Percentiles rank a stretch among this genome's conserved stretches.
These are phyloP conservation scores for Heliopora coerulea DNA, from an alignment of 92 coral and sea anemone species.

Conservation along the genomic window DNA sequence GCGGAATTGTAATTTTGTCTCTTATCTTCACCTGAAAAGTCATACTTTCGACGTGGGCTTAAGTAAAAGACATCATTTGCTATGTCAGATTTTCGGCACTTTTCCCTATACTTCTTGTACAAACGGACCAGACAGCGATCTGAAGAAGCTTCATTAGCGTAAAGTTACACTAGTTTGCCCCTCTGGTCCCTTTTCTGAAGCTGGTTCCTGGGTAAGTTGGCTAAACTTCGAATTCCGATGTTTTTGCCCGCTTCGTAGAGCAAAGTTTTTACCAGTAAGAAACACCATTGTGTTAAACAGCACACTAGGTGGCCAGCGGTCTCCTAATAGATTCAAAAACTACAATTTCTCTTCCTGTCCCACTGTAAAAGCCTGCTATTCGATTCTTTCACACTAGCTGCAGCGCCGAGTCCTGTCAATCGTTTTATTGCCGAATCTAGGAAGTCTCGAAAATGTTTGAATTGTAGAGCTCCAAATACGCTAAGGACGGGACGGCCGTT, in stretches of 20 bases:
- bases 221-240: conserved; percentile 13
- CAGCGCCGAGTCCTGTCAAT: conserved; percentile 35
- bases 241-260: too few relatives aligned
- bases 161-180: conserved; percentile 30
- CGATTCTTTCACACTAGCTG: conserved; percentile 33
- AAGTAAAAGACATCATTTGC: conserved; percentile 35
- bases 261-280: conserved; percentile 44
- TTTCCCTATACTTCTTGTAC: conserved; percentile 33
- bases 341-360: conserved; percentile 33
- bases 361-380: conserved; percentile 23
- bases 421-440: conserved; percentile 48
- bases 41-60: conserved; percentile 40
- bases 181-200: conserved; percentile 32
- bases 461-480: conserved; percentile 32
- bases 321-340: conserved; percentile 19
- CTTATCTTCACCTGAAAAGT: conserved; percentile 37
- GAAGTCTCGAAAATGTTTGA: conserved; percentile 43
- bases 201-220: conserved; percentile 26
- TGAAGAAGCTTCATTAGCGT: conserved; percentile 28
- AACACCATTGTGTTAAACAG: conserved; percentile 45
- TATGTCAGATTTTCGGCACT: conserved; percentile 33
- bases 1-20: not conserved
- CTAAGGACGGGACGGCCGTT: conserved; percentile 45
- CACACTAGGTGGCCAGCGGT: conserved; percentile 20
- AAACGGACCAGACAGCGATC: conserved; percentile 11